Percentiles rank a stretch among this genome's conserved stretches.
These are phyloP conservation scores for Microplitis manilae DNA, from an alignment of 2,888 invertebrate genomes.

Conservation along the genomic window DNA sequence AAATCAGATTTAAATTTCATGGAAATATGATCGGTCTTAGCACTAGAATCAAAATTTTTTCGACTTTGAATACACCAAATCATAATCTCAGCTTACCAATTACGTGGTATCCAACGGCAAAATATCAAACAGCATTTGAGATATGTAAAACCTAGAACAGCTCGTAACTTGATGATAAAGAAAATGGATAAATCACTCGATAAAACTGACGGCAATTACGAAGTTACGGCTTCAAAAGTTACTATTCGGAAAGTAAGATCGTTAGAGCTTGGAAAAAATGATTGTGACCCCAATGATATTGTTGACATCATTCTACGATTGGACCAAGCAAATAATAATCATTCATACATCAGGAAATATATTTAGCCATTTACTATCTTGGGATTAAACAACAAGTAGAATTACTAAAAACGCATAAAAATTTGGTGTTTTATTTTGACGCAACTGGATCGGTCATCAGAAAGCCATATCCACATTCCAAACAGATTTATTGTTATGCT, in stretches of 20 bases:
- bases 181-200: neutral
- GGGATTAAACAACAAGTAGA: slow-evolving; percentile 31
- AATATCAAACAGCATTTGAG: neutral
- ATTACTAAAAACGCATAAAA: slow-evolving; percentile 26
- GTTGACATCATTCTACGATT: neutral
- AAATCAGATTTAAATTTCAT: neutral
- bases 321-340: neutral
- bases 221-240: neutral
- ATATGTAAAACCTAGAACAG: neutral
- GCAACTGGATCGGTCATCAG: slow-evolving; percentile 29
- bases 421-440: slow-evolving; percentile 32
- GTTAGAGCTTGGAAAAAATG: neutral
- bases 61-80: neutral
- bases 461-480: slow-evolving; percentile 23
- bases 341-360: neutral
- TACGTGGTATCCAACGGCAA: neutral
- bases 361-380: slow-evolving; percentile 33
- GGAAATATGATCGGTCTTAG: neutral
- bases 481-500: slow-evolving; percentile 38
- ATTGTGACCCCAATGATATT: neutral
- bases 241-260: neutral
- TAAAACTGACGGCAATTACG: neutral
- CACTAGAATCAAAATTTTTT: neutral
- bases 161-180: neutral
- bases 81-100: neutral